Base-by-base conservation (phyloP, 2,888 invertebrate genomes). In the Pseudococcus longispinus region DNA sequence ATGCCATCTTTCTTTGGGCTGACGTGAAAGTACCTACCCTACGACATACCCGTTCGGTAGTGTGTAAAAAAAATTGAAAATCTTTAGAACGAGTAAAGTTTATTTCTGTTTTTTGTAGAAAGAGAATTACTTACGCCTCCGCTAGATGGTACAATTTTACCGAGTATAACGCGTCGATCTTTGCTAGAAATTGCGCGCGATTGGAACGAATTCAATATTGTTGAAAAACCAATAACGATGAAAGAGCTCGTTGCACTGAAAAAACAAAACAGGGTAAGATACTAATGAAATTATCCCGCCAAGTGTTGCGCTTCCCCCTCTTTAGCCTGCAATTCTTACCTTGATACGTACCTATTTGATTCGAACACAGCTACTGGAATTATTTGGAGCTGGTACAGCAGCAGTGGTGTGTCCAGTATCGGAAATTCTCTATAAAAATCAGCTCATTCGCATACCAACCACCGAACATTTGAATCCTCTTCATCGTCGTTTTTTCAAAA, bases 351-450 rank as follows among this genome's bases (percentile, higher is more conserved):
- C 26, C 0, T 83, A 23, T 42, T 11, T 46, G 87, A 82, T 82
- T 87, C 87, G 8, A 46, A 85, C 88, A 0, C 92, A 98, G 98
- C 91, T 99, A 89, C 91, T 97, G 89, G 99, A 99, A 92, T 93
- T 99, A 91, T 99, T 99, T 91, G 99, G 99, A 87, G 94, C 97
- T n/a, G 99, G 99, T 87, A 99, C 99, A 32, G 99, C 99, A 0
- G 97, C 97, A 89, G 93, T 98, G 83, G 96, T 99, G 23, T 96
- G 96, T 90, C 99, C 99, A 0, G 94, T 99, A 87, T 95, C 95
- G 87, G 93, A 94, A 88, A 96, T 99, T 88, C 93, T 95, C 87
- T 99, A 96, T 91, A 90, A 95, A 89, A 95, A 94, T 5, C 91
- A 93, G 85, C 91, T 93, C 87, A 92, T 95, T 44, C 90, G 92